A percentile compares a stretch with the other conserved stretches of the same genome.
Conservation (phyloP, 2,113 vertebrate species). For the Catagonus wagneri region DNA sequence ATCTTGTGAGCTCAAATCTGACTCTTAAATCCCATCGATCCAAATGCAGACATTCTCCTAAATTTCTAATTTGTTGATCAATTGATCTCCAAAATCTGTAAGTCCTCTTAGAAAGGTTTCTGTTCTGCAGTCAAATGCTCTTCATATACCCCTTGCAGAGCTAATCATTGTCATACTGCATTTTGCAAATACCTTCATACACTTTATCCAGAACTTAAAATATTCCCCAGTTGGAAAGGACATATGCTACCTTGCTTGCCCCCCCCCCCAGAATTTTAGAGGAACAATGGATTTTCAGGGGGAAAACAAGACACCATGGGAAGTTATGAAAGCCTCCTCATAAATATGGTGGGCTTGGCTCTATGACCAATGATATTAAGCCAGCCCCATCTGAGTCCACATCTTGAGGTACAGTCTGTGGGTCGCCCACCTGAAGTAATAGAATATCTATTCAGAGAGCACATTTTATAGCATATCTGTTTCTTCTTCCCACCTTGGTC, state of each 20-base stretch:
- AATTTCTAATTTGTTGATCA: slow-evolving; percentile 23
- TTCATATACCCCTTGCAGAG: not conserved
- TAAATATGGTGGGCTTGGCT: not conserved
- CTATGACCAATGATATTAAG: not conserved
- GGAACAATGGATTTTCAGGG: not conserved
- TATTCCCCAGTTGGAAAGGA: not conserved
- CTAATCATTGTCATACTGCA: not conserved
- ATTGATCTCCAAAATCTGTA: not conserved
- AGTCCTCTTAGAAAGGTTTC: not conserved
- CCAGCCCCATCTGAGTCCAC: not conserved
- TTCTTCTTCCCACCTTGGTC: not conserved
- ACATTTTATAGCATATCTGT: not conserved
- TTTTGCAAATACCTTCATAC: not conserved
- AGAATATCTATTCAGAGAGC: not conserved
- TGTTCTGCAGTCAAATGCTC: not conserved
- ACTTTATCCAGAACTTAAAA: slow-evolving; percentile 1
- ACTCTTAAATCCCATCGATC: not conserved
- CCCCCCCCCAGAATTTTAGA: not conserved
- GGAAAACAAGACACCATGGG: not conserved
- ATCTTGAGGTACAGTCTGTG: not conserved
- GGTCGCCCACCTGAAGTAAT: not conserved
- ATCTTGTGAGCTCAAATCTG: not conserved
- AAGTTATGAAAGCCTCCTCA: not conserved
- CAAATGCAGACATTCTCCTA: not conserved
- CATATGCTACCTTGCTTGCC: not conserved